A percentile compares a stretch with the other conserved stretches of the same genome.
Conservation (phyloP, 2,797 vertebrate genomes). For the Triplophysa bombifrons region DNA sequence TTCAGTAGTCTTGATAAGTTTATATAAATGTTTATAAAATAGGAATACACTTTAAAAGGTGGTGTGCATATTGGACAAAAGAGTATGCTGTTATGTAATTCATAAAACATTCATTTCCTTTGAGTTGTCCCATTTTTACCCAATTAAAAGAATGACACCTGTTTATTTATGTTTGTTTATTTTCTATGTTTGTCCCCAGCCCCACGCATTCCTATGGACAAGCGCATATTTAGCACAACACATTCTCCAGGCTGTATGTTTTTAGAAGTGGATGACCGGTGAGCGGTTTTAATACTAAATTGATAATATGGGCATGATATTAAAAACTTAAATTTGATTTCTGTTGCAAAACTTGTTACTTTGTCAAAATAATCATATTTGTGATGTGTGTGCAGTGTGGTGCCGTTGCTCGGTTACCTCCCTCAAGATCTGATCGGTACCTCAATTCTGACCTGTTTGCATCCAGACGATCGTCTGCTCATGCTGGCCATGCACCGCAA, state of each 20-base stretch:
- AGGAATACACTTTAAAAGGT: too few species aligned
- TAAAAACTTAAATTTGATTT: background rate
- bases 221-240: constrained; percentile 92
- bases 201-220: constrained; percentile 87
- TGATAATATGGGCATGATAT: background rate
- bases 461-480: constrained; percentile 85
- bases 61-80: too few species aligned
- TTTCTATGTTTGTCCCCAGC: constrained; percentile 67
- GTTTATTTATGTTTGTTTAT: background rate
- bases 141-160: background rate
- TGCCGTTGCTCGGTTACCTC: constrained; percentile 87
- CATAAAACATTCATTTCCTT: background rate
- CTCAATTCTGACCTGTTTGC: constrained; percentile 82
- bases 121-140: background rate
- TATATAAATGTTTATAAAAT: too few species aligned
- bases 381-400: constrained; percentile 74
- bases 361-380: background rate
- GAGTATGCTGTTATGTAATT: background rate
- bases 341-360: background rate
- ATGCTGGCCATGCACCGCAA: constrained; percentile 88
- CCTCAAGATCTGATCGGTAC: constrained; percentile 89
- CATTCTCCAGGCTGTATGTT: constrained; percentile 91
- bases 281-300: constrained; percentile 37
- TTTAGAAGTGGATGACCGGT: constrained; percentile 93
- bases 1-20: too few species aligned